Evolutionary conservation across 2,113 vertebrate genomes (phyloP).

Genomic region (Cathartes aura): DNA sequence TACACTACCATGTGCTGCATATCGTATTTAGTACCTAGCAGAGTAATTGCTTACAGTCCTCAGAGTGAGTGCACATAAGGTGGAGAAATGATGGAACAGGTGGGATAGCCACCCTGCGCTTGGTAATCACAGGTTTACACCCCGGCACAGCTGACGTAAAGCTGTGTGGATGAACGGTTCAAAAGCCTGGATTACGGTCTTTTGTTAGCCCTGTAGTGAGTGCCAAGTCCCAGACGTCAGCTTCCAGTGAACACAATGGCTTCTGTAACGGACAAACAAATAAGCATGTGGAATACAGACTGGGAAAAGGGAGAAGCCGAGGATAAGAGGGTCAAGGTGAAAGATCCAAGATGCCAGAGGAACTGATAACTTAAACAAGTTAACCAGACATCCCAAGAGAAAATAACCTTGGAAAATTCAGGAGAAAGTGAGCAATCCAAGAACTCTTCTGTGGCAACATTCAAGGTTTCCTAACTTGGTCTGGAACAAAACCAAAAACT

Average conservation of each 20-base stretch:
- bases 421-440: neutral
- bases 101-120: conserved; percentile 64
- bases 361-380: neutral
- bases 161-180: neutral
- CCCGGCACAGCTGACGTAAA: conserved; percentile 28
- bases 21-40: conserved; percentile 71
- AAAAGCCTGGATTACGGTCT: neutral
- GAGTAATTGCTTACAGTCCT: conserved; percentile 79
- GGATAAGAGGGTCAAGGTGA: neutral
- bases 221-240: neutral
- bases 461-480: neutral
- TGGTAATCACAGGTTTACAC: conserved; percentile 24
- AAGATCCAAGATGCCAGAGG: neutral
- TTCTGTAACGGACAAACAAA: neutral
- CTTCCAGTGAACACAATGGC: neutral
- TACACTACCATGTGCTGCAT: conserved; percentile 79
- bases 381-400: neutral
- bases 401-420: neutral
- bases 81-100: conserved; percentile 76
- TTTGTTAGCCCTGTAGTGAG: neutral
- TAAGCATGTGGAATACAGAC: neutral
- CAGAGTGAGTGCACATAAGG: conserved; percentile 68
- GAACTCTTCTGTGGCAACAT: neutral
- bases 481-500: neutral
- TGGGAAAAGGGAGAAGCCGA: neutral